Conservation (phyloP, 2,797 vertebrate genomes). For the Poecile montanus region DNA sequence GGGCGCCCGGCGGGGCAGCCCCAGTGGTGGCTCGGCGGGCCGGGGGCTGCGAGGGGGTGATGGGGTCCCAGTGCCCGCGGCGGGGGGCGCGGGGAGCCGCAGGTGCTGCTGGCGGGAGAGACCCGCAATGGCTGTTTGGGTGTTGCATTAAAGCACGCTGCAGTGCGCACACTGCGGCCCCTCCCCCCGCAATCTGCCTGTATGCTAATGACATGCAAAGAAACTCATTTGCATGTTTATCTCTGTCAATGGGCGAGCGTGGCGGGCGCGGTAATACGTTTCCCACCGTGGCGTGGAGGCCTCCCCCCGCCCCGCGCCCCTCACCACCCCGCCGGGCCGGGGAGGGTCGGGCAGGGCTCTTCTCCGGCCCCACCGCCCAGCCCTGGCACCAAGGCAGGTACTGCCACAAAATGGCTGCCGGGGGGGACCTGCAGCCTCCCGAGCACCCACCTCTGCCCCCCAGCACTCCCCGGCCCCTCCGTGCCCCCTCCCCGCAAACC, state of each 20-base stretch:
- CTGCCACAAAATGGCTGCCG: constrained; percentile 52
- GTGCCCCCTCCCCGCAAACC: neutral
- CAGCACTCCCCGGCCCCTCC: neutral
- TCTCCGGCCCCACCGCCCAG: neutral
- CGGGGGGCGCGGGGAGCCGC: neutral
- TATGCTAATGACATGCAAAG: constrained; percentile 39
- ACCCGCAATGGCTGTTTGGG: constrained; percentile 65
- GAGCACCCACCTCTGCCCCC: neutral
- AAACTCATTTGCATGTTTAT: constrained; percentile 36
- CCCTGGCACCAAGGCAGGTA: constrained; percentile 18
- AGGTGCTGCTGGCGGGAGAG: constrained; percentile 34
- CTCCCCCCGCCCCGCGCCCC: neutral
- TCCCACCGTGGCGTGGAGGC: constrained; percentile 22
- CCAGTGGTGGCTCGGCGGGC: neutral
- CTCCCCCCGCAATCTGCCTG: neutral
- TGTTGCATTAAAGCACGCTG: constrained; percentile 34
- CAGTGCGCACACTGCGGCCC: neutral
- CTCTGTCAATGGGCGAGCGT: constrained; percentile 60
- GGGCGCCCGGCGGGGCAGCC: neutral
- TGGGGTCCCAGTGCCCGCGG: neutral
- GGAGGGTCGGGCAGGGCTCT: neutral
- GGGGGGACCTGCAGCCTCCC: neutral
- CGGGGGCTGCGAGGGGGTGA: neutral
- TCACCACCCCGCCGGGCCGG: neutral
- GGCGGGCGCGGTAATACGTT: constrained; percentile 48